phyloP scores from a whole-genome alignment of 2,113 vertebrate species.

The Forbesichthys agassizii region DNA sequence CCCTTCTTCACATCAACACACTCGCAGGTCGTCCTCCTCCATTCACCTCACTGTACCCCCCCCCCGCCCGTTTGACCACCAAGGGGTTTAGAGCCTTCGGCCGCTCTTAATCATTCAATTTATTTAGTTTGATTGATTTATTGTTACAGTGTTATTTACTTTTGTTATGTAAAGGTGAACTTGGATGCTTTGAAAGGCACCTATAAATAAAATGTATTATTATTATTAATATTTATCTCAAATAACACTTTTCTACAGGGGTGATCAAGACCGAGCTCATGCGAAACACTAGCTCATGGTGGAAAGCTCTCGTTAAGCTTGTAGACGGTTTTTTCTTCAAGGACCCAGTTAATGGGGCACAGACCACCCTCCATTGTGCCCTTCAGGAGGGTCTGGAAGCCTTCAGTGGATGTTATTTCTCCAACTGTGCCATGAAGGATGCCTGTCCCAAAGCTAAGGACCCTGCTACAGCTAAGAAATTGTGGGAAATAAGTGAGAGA shows the following conservation, averaged over 20 bases:
- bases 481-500: constrained; percentile 69
- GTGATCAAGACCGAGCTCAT: constrained; percentile 62
- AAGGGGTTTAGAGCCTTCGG: too few species aligned
- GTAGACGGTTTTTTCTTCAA: constrained; percentile 74
- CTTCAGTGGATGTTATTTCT: constrained; percentile 64
- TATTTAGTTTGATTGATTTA: too few species aligned
- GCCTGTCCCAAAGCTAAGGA: constrained; percentile 52
- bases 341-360: constrained; percentile 66
- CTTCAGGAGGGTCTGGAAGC: constrained; percentile 60
- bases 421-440: constrained; percentile 51
- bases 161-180: neutral
- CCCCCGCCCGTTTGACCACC: too few species aligned
- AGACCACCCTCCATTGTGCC: constrained; percentile 79
- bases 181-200: too few species aligned
- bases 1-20: too few species aligned
- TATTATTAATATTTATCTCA: neutral
- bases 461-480: constrained; percentile 58
- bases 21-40: too few species aligned
- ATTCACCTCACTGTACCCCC: too few species aligned
- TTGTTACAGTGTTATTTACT: too few species aligned
- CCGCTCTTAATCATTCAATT: too few species aligned
- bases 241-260: constrained; percentile 22
- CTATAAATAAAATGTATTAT: too few species aligned
- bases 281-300: constrained; percentile 54
- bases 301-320: constrained; percentile 53